Evolutionary conservation across 2,113 vertebrate species (phyloP), one percentile per base, ranked within the genome.

Genomic region (Vidua macroura): DNA sequence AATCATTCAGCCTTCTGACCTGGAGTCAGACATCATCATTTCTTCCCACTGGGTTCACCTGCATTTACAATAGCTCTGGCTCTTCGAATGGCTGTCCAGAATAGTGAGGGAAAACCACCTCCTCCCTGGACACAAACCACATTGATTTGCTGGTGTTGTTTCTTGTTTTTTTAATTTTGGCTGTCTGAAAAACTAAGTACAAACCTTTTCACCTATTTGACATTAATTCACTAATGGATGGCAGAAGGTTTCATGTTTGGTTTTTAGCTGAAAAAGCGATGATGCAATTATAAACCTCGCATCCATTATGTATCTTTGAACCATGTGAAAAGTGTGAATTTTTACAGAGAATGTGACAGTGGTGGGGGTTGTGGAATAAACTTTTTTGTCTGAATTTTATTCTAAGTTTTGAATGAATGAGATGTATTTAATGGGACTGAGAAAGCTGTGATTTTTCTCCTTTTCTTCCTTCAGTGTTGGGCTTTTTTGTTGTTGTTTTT

Each of bases 321-420:
- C 67, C 5, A 3, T 9, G 41, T 78, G 48, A 75, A 24, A 85
- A 74, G 7, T 31, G 22, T 67, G 73, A 79, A 28, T 74, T 27
- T 2, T 88, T 76, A 69, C 0, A 2, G 59, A 86, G 73, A 58
- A 74, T 0, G 0, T 15, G 35, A 56, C 35, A 69, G 15, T 66
- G n/a, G 6, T 13, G 14, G 25, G 7, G 2, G 17, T 56, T 64
- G 6, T 82, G 31, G 15, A 58, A 79, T 66, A 48, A 39, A 21
- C 10, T 20, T 62, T 55, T 77, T 33, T 85, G 31, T 41, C 11
- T 43, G 35, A 58, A 67, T 90, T 80, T 76, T 22, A 64, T 88
- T 78, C 9, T 58, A 17, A 27, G 11, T 81, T 90, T 86, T 81
- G 48, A 93, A 83, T 55, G 6, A 78, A 49, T 49, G 5, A 35